Evolutionary conservation across 2,113 vertebrate genomes (phyloP).

Genomic region (Phrynocephalus versicolor): DNA sequence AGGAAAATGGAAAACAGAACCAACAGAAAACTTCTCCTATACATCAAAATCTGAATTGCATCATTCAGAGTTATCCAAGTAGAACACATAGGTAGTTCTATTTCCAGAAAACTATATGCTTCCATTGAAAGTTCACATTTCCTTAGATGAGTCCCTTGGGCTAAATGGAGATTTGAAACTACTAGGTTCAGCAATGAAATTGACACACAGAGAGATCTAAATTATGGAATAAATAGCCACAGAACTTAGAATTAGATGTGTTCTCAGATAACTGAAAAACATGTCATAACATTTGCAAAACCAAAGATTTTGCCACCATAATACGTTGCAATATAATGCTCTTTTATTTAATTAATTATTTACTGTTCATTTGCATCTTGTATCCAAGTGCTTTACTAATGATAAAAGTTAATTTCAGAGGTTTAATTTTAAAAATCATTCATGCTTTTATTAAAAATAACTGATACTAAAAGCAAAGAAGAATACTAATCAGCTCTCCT

Average conservation of each 20-base stretch:
- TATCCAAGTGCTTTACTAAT: not conserved
- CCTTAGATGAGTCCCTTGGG: not conserved
- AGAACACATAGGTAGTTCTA: rapidly evolving
- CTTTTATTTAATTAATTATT: constrained; percentile 2
- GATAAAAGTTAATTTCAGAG: constrained; percentile 20
- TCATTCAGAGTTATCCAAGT: not conserved
- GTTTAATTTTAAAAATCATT: constrained; percentile 13
- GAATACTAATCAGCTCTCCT: not conserved
- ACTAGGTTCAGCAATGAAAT: not conserved
- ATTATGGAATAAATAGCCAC: not conserved
- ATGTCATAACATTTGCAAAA: not conserved
- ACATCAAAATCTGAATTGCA: not conserved
- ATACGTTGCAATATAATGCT: not conserved
- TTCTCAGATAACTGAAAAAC: not conserved
- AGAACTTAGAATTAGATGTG: not conserved
- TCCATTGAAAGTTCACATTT: rapidly evolving
- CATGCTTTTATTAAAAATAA: constrained; percentile 7
- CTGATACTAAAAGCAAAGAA: not conserved
- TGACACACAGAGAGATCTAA: not conserved
- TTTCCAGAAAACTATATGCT: not conserved
- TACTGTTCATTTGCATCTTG: not conserved
- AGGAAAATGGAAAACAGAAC: not conserved
- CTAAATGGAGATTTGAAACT: not conserved
- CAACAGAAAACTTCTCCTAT: not conserved
- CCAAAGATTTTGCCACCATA: not conserved